phyloP scores from a whole-genome alignment of 2,888 invertebrate species.

The Tipula unca region DNA sequence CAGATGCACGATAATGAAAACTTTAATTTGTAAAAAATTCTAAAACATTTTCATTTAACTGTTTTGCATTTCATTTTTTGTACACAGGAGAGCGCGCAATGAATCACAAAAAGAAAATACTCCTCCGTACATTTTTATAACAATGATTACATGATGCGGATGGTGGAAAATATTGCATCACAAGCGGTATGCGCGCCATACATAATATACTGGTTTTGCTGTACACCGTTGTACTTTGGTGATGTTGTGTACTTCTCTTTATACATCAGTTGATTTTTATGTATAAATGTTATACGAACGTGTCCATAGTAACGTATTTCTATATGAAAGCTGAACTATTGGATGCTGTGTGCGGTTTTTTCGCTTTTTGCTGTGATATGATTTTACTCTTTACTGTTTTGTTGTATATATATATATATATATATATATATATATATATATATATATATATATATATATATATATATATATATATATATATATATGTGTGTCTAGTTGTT shows the following conservation, averaged over 20 bases:
- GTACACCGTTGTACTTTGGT: background rate
- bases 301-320: constrained; percentile 1
- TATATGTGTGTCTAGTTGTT: background rate
- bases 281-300: background rate
- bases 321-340: background rate
- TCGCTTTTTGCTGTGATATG: background rate
- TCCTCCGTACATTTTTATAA: background rate
- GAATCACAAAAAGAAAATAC: background rate
- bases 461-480: too few relatives aligned
- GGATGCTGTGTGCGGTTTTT: background rate
- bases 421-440: too few relatives aligned
- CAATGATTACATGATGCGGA: background rate
- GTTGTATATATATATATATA: background rate
- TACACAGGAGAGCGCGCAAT: background rate
- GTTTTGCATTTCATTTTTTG: background rate
- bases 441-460: too few relatives aligned
- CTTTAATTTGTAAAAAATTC: background rate
- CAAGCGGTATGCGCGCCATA: background rate
- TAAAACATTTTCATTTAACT: background rate
- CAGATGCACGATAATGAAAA: background rate
- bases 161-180: background rate
- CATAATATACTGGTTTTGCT: background rate
- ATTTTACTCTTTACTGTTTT: background rate
- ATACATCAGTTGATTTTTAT: constrained; percentile 1
- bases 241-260: background rate